These are phyloP conservation scores for Spongilla lacustris DNA, from an alignment of 37 sponge, comb jelly and placozoan species.

Conservation along the genomic window DNA sequence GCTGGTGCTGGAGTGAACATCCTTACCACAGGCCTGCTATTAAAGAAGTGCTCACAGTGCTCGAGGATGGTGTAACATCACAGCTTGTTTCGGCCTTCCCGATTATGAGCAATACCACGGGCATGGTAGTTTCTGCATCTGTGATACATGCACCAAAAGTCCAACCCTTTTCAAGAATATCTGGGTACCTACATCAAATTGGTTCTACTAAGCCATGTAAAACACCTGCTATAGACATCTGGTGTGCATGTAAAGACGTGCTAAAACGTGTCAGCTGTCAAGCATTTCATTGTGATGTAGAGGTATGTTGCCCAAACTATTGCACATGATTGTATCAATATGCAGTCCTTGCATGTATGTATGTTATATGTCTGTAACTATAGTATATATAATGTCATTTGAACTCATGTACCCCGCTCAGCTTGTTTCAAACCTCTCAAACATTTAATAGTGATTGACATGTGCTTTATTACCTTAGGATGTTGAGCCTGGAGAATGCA, in stretches of 20 bases:
- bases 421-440: no score
- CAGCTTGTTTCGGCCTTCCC: constrained; percentile 32
- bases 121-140: constrained; percentile 36
- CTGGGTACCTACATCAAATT: background rate
- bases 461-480: background rate
- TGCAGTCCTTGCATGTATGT: no score
- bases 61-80: constrained; percentile 17
- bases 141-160: background rate
- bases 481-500: background rate
- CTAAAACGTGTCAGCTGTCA: background rate
- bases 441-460: no score
- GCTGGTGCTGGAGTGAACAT: constrained; percentile 86
- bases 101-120: background rate
- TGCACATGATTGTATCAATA: no score
- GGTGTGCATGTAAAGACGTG: background rate
- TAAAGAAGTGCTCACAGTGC: constrained; percentile 29
- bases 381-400: no score
- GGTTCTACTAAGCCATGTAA: background rate
- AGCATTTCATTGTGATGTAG: background rate
- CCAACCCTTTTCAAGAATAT: no score
- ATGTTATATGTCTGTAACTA: no score
- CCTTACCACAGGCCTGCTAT: constrained; percentile 75
- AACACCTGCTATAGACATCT: background rate
- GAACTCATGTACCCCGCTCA: no score
- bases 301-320: no score